Conservation (phyloP, 92 coral and sea anemone species). For the Siderastrea siderea region DNA sequence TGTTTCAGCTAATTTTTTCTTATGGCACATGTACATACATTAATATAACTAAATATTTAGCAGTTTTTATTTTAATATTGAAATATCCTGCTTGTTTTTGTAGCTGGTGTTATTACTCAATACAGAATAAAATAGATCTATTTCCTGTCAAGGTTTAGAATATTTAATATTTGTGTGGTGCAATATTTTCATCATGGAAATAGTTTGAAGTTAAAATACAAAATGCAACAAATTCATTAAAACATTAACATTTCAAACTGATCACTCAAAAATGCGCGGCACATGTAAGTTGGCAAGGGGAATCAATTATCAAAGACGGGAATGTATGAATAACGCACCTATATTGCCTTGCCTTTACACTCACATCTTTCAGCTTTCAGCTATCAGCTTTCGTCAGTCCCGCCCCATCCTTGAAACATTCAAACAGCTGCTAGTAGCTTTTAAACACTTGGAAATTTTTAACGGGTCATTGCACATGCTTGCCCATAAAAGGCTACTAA, state of each 20-base stretch:
- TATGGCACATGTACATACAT: too few relatives aligned
- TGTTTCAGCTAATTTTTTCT: too few relatives aligned
- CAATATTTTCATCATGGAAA: background rate
- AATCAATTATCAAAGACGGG: background rate
- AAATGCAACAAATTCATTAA: too few relatives aligned
- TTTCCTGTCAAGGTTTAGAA: background rate
- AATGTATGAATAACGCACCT: background rate
- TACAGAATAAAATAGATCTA: background rate
- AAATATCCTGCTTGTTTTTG: background rate
- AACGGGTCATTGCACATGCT: background rate
- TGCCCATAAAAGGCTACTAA: too few relatives aligned
- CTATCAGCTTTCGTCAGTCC: conserved; percentile 15
- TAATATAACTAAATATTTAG: too few relatives aligned
- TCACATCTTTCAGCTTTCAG: background rate
- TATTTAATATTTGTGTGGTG: background rate
- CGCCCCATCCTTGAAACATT: conserved; percentile 26
- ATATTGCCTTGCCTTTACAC: background rate
- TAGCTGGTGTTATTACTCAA: background rate
- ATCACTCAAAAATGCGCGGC: background rate
- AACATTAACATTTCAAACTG: background rate
- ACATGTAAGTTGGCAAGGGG: background rate
- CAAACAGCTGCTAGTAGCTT: conserved; percentile 38
- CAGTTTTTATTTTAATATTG: too few relatives aligned
- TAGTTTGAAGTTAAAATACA: background rate
- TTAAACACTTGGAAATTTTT: conserved; percentile 20